These are phyloP conservation scores for Agrypnus murinus DNA, from an alignment of 2,888 invertebrate species.

Conservation along the genomic window DNA sequence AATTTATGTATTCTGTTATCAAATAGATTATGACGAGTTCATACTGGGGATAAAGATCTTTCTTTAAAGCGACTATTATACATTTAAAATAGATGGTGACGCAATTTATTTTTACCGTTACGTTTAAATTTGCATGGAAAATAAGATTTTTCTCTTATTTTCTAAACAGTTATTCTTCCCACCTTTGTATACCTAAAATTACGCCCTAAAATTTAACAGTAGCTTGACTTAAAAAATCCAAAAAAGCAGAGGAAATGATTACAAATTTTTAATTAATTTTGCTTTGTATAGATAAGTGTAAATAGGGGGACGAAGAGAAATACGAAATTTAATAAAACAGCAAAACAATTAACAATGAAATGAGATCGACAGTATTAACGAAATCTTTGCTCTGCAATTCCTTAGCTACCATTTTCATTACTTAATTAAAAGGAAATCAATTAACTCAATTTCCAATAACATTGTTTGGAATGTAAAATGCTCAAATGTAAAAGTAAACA, in stretches of 20 bases:
- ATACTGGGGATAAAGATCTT: too few relatives aligned
- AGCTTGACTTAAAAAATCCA: not conserved
- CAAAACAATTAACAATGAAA: constrained; percentile 18
- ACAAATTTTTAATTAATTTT: constrained; percentile 6
- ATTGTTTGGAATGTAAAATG: too few relatives aligned
- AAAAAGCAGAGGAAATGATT: not conserved
- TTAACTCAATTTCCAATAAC: not conserved
- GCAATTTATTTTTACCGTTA: too few relatives aligned
- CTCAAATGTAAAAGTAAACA: too few relatives aligned
- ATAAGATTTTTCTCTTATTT: too few relatives aligned
- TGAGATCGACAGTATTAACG: constrained; percentile 19
- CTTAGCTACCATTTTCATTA: not conserved
- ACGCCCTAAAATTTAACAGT: constrained; percentile 9
- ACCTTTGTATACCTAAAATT: constrained; percentile 9
- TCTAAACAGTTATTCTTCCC: constrained; percentile 7
- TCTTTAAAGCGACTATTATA: too few relatives aligned
- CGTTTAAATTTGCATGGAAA: too few relatives aligned
- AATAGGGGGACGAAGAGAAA: constrained; percentile 1
- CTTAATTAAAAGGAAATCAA: constrained; percentile 15
- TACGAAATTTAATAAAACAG: constrained; percentile 14
- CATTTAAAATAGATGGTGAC: too few relatives aligned
- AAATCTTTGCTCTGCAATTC: not conserved
- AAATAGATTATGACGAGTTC: too few relatives aligned
- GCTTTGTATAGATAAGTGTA: not conserved
- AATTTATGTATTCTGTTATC: too few relatives aligned